These are phyloP conservation scores for Dufourea novaeangliae DNA, from an alignment of 1,140 invertebrate species.

Conservation along the genomic window DNA sequence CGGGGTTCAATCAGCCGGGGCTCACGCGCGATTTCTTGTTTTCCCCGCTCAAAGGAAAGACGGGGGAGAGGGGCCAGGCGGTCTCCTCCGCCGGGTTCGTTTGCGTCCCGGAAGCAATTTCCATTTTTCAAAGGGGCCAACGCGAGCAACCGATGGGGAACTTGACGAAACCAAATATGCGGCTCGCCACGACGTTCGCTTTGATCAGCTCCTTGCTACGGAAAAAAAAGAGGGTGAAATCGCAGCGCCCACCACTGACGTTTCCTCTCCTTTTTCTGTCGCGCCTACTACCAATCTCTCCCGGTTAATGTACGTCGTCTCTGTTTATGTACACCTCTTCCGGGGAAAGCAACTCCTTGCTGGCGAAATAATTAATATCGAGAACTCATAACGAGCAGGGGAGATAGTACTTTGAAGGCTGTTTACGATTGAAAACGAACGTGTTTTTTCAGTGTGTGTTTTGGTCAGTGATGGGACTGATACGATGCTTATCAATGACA, in stretches of 20 bases:
- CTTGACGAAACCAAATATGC: slow-evolving; percentile 68
- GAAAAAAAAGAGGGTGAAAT: too few species aligned
- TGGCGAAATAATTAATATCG: slow-evolving; percentile 30
- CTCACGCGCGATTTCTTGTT: slow-evolving; percentile 56
- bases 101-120: slow-evolving; percentile 64
- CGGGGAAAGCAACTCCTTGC: slow-evolving; percentile 16
- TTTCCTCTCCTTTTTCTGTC: slow-evolving; percentile 39
- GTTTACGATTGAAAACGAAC: too few species aligned
- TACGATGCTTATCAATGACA: too few species aligned
- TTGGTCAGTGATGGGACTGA: too few species aligned
- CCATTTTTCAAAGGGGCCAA: slow-evolving; percentile 66
- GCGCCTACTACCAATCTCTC: slow-evolving; percentile 35
- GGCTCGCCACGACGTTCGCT: slow-evolving; percentile 55
- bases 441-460: too few species aligned
- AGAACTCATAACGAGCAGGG: too few species aligned
- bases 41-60: slow-evolving; percentile 36
- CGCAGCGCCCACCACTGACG: neutral
- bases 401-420: too few species aligned
- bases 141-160: slow-evolving; percentile 40
- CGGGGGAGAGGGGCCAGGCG: slow-evolving; percentile 44
- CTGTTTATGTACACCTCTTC: slow-evolving; percentile 63
- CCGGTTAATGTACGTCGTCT: slow-evolving; percentile 58
- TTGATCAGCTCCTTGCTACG: slow-evolving; percentile 63
- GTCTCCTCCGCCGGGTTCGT: slow-evolving; percentile 47
- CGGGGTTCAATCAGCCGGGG: slow-evolving; percentile 53